phyloP scores from a whole-genome alignment of 2,888 invertebrate genomes.

The Serrognathus titanus region DNA sequence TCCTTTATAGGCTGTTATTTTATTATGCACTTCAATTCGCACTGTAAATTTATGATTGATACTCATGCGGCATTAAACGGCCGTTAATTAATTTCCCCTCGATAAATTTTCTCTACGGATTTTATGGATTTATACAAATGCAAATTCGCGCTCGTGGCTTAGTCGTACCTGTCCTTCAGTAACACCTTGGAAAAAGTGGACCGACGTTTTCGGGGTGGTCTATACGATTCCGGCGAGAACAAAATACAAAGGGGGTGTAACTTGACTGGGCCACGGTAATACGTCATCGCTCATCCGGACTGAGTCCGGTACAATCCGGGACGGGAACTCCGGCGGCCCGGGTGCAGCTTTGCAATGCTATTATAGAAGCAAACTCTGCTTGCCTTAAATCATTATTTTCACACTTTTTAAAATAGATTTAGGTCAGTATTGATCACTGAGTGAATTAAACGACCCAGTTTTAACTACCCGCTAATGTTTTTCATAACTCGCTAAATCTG shows the following conservation, averaged over 20 bases:
- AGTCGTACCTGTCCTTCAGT: constrained; percentile 25
- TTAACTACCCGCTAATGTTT: background rate
- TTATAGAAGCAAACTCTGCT: background rate
- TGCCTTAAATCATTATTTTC: background rate
- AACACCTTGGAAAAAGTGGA: constrained; percentile 24
- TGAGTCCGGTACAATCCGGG: constrained; percentile 37
- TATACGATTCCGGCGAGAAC: constrained; percentile 28
- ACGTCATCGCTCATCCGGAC: constrained; percentile 46
- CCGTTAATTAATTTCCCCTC: background rate
- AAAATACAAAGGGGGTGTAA: constrained; percentile 37
- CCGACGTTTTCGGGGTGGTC: constrained; percentile 34
- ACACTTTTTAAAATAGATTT: background rate
- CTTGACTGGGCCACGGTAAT: constrained; percentile 39
- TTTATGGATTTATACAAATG: constrained; percentile 1
- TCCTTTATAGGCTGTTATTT: constrained; percentile 30
- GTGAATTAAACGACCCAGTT: background rate
- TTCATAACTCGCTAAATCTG: background rate
- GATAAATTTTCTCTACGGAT: background rate
- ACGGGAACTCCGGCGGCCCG: constrained; percentile 27
- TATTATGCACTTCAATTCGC: constrained; percentile 22
- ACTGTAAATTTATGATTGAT: constrained; percentile 13
- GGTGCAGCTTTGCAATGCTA: constrained; percentile 25
- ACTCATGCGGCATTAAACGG: background rate
- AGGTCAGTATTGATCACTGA: background rate
- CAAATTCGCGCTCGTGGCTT: background rate